Evolutionary conservation across 2,113 vertebrate genomes (phyloP).

Genomic region (Chionomys nivalis): DNA sequence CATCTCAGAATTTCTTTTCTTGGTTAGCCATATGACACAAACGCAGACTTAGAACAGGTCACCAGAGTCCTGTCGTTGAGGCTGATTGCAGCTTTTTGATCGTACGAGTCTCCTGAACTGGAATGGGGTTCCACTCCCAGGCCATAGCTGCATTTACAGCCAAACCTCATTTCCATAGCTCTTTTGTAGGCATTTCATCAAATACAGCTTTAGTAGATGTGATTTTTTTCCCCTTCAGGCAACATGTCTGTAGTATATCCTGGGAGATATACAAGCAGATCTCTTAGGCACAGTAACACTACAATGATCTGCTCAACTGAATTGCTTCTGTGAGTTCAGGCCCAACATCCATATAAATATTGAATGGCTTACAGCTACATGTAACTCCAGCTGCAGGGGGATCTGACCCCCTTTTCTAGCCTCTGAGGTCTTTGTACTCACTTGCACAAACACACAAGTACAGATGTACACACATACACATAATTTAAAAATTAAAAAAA

Average conservation of each 20-base stretch:
- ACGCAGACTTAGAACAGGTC: not conserved
- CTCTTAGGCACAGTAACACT: not conserved
- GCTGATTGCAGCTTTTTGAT: not conserved
- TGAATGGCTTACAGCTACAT: not conserved
- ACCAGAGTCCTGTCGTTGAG: not conserved
- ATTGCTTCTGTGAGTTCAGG: not conserved
- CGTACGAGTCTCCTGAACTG: not conserved
- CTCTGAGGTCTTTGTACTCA: not conserved
- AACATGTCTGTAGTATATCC: not conserved
- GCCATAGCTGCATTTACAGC: not conserved
- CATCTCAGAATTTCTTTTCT: not conserved
- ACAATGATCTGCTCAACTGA: constrained; percentile 26
- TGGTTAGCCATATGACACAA: not conserved
- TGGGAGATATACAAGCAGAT: not conserved
- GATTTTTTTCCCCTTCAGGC: not conserved
- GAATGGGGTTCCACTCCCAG: not conserved
- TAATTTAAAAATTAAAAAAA: not conserved
- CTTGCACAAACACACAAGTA: not conserved
- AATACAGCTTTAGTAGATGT: not conserved
- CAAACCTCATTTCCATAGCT: constrained; percentile 34
- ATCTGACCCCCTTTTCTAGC: not conserved
- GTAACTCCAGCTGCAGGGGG: not conserved
- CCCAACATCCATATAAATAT: not conserved
- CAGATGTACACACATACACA: no score
- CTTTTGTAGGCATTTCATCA: constrained; percentile 26